Evolutionary conservation across 2,888 invertebrate genomes (phyloP).

Genomic region (Aporophyla nigra): DNA sequence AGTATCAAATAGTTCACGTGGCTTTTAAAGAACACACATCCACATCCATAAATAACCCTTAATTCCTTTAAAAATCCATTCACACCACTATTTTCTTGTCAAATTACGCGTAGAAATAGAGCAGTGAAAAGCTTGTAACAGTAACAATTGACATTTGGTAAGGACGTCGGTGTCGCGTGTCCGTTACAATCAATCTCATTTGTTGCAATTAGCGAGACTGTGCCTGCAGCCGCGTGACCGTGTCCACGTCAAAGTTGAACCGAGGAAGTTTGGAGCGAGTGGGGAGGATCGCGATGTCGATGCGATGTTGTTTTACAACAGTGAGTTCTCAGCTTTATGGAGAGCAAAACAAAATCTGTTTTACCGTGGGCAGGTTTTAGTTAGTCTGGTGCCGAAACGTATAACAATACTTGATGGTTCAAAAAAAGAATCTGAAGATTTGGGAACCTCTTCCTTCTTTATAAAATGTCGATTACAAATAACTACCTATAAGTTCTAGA

Average conservation of each 20-base stretch:
- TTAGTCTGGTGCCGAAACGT: neutral
- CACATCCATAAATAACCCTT: neutral
- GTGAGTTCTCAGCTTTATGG: neutral
- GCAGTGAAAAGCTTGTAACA: slow-evolving; percentile 35
- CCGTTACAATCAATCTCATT: slow-evolving; percentile 86
- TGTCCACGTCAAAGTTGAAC: slow-evolving; percentile 76
- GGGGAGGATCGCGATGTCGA: slow-evolving; percentile 51
- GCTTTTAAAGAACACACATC: neutral
- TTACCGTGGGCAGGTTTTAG: no score
- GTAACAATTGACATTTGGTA: slow-evolving; percentile 54
- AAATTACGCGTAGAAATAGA: slow-evolving; percentile 53
- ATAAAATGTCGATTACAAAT: neutral
- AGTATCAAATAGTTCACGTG: neutral
- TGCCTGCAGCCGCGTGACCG: slow-evolving; percentile 61
- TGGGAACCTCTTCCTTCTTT: no score
- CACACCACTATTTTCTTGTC: slow-evolving; percentile 49
- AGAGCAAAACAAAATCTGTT: neutral
- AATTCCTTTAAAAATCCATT: neutral
- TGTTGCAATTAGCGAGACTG: slow-evolving; percentile 80
- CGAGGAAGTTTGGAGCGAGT: slow-evolving; percentile 75
- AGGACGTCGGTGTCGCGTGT: slow-evolving; percentile 67
- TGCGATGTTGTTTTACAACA: slow-evolving; percentile 44
- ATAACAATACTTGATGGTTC: neutral
- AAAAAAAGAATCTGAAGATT: neutral
- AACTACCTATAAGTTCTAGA: neutral